These are phyloP conservation scores for Electrona antarctica DNA, from an alignment of 2,113 vertebrate genomes.

Conservation along the genomic window DNA sequence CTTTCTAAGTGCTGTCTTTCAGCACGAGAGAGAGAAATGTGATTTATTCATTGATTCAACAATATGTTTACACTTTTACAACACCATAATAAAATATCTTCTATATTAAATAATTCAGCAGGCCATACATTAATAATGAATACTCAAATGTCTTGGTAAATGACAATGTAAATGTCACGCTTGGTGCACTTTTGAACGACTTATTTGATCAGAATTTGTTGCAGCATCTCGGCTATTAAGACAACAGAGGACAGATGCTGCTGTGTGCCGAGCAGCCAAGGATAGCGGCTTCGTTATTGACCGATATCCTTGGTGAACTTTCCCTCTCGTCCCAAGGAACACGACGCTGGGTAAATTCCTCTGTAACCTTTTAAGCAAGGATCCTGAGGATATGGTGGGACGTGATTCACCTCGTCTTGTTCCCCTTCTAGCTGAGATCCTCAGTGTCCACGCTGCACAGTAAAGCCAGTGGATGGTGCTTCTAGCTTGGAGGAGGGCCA, in stretches of 20 bases:
- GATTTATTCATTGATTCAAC: slow-evolving; percentile 65
- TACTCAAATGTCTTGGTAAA: slow-evolving; percentile 57
- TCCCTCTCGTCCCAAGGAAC: slow-evolving; percentile 43
- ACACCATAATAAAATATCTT: slow-evolving; percentile 40
- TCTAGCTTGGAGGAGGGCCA: slow-evolving; percentile 32
- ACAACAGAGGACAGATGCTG: slow-evolving; percentile 10
- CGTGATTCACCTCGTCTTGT: slow-evolving; percentile 45
- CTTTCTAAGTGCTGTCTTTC: slow-evolving; percentile 35
- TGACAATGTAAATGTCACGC: slow-evolving; percentile 70
- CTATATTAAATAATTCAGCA: slow-evolving; percentile 69
- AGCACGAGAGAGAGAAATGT: slow-evolving; percentile 40
- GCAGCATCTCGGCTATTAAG: slow-evolving; percentile 15
- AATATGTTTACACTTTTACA: slow-evolving; percentile 60
- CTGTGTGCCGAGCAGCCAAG: slow-evolving; percentile 4
- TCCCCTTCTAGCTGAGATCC: slow-evolving; percentile 43
- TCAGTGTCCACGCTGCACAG: not conserved
- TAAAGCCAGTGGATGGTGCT: slow-evolving; percentile 25
- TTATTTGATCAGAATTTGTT: slow-evolving; percentile 41
- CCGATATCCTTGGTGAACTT: slow-evolving; percentile 40
- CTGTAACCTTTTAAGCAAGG: slow-evolving; percentile 53
- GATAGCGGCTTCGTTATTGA: slow-evolving; percentile 44
- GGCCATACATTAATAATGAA: slow-evolving; percentile 69
- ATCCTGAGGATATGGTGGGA: slow-evolving; percentile 34
- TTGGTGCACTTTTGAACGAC: slow-evolving; percentile 41
- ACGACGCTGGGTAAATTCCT: slow-evolving; percentile 22